Percentiles rank a stretch among this genome's conserved stretches.
These are phyloP conservation scores for Columba livia DNA, from an alignment of 2,113 vertebrate species.

Conservation along the genomic window DNA sequence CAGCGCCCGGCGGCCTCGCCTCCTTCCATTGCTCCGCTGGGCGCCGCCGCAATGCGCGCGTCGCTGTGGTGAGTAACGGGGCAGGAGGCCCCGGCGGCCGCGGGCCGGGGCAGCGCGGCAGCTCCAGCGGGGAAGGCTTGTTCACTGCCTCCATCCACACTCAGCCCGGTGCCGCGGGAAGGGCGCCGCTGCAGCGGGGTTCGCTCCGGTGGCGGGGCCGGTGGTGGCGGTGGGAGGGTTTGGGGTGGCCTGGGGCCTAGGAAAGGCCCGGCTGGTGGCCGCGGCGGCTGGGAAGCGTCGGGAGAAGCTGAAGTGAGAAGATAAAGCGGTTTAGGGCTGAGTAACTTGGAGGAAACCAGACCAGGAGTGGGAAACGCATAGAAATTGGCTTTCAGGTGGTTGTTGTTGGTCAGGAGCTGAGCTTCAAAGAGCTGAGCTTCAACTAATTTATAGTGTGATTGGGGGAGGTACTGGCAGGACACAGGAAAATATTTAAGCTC, in stretches of 20 bases:
- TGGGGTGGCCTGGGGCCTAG: background rate
- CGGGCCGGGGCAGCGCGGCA: background rate
- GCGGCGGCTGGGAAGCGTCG: background rate
- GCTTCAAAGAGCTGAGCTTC: background rate
- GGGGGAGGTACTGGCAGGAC: accelerated
- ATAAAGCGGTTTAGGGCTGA: background rate
- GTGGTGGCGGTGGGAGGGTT: background rate
- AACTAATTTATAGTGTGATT: accelerated
- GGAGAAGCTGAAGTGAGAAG: background rate
- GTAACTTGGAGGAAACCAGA: background rate
- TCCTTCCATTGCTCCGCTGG: slow-evolving; percentile 58
- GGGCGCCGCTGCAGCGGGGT: background rate
- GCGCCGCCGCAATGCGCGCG: slow-evolving; percentile 32
- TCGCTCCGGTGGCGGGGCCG: too few relatives aligned
- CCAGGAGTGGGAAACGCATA: accelerated
- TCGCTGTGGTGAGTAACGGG: slow-evolving; percentile 73
- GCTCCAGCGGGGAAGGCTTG: background rate
- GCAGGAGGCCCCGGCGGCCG: background rate
- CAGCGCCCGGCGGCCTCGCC: background rate
- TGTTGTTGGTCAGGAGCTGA: background rate
- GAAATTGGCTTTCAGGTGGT: accelerated
- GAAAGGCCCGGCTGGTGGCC: accelerated
- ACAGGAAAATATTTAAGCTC: background rate
- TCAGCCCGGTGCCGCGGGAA: background rate
- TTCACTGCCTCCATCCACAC: accelerated